These are phyloP conservation scores for Peromyscus polionotus DNA, from an alignment of 2,113 vertebrate species.

Conservation along the genomic window DNA sequence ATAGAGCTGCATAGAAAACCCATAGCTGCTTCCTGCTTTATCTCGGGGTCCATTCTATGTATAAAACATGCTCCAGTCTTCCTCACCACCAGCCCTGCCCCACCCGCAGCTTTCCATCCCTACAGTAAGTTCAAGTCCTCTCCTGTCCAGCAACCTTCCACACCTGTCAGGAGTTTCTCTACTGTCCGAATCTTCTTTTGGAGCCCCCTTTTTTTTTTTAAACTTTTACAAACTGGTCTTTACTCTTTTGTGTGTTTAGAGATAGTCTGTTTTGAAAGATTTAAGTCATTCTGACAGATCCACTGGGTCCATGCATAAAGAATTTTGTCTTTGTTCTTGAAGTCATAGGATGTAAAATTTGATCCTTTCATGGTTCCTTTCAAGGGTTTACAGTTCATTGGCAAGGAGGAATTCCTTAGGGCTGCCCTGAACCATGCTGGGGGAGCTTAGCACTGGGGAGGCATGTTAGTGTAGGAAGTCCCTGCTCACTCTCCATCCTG, in stretches of 20 bases:
- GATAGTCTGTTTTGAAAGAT: conserved; percentile 56
- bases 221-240: conserved; percentile 48
- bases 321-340: conserved; percentile 59
- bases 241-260: conserved; percentile 59
- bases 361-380: conserved; percentile 47
- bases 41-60: background rate
- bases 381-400: conserved; percentile 25
- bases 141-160: conserved; percentile 5
- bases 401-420: conserved; percentile 49
- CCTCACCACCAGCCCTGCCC: background rate
- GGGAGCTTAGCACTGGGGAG: background rate
- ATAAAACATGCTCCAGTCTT: background rate
- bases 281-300: conserved; percentile 61
- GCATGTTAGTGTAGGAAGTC: background rate
- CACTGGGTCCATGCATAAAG: background rate
- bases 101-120: conserved; percentile 6
- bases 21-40: background rate
- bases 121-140: conserved; percentile 34
- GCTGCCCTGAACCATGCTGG: background rate
- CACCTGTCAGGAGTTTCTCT: conserved; percentile 38
- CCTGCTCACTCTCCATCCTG: background rate
- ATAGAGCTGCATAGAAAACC: background rate
- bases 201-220: conserved; percentile 34
- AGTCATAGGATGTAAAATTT: conserved; percentile 60
- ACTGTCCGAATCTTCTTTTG: conserved; percentile 44